A percentile compares a stretch with the other conserved stretches of the same genome.
phyloP scores from a whole-genome alignment of 2,888 invertebrate species.

The Agrotis puta region DNA sequence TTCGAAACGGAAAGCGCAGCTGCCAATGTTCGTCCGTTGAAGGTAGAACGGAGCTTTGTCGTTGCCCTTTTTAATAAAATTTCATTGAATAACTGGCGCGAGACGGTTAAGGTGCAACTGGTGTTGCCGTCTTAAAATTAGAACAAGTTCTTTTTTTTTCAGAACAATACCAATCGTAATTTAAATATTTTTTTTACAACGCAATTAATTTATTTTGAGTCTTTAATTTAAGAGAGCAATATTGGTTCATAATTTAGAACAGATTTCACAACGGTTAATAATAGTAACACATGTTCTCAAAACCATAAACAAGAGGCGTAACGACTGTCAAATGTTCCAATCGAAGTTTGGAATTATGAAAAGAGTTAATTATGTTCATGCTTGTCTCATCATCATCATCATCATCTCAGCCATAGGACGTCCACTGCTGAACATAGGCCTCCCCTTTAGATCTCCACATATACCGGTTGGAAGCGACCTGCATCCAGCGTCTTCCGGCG shows the following conservation, averaged over 20 bases:
- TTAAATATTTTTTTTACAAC: not conserved
- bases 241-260: conserved; percentile 54
- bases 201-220: conserved; percentile 14
- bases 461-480: too few species aligned
- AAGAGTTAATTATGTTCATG: conserved; percentile 26
- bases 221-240: conserved; percentile 34
- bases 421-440: too few species aligned
- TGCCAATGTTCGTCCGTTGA: conserved; percentile 70
- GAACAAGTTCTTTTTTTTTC: conserved; percentile 1
- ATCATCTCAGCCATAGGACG: too few species aligned
- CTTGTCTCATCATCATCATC: too few species aligned
- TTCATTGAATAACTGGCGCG: conserved; percentile 71
- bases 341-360: conserved; percentile 30
- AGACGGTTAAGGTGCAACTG: conserved; percentile 50
- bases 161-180: not conserved
- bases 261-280: conserved; percentile 54
- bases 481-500: too few species aligned
- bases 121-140: conserved; percentile 35
- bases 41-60: conserved; percentile 64
- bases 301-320: conserved; percentile 46
- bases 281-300: conserved; percentile 58
- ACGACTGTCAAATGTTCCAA: conserved; percentile 57
- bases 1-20: conserved; percentile 77
- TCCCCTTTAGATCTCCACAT: too few species aligned
- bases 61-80: conserved; percentile 78